Conservation (phyloP, 2,113 vertebrate genomes). For the Elgaria multicarinata region DNA sequence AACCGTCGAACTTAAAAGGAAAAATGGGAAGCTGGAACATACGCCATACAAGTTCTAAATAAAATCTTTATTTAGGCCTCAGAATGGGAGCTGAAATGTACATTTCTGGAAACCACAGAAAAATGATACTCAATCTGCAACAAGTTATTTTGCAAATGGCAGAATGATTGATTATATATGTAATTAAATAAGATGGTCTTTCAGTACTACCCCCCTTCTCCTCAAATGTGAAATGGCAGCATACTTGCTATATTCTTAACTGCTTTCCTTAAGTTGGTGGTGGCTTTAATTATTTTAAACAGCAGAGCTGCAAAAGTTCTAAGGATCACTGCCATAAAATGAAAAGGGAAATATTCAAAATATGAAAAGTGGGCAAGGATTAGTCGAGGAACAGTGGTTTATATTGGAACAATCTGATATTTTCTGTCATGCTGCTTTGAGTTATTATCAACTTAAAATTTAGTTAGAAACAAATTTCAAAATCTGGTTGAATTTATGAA, state of each 20-base stretch:
- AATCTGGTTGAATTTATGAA: not conserved
- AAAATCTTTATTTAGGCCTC: conserved; percentile 53
- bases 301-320: conserved; percentile 16
- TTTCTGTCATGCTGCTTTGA: not conserved
- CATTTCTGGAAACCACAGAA: conserved; percentile 56
- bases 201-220: conserved; percentile 24
- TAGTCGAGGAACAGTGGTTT: not conserved
- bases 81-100: conserved; percentile 55
- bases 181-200: conserved; percentile 44
- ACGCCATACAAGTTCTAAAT: conserved; percentile 54
- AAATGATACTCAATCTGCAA: conserved; percentile 52
- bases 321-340: conserved; percentile 17
- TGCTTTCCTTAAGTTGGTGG: conserved; percentile 18
- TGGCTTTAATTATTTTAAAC: conserved; percentile 24
- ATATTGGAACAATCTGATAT: not conserved
- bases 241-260: conserved; percentile 3
- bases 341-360: conserved; percentile 14
- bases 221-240: not conserved
- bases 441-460: not conserved
- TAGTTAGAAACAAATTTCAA: not conserved
- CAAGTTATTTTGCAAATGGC: conserved; percentile 49
- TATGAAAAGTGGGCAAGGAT: not conserved
- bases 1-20: conserved; percentile 43
- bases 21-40: conserved; percentile 53
- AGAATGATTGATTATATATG: conserved; percentile 56